A percentile compares a stretch with the other conserved stretches of the same genome.
Evolutionary conservation across 2,888 invertebrate species (phyloP).

Genomic region (Trichopoda pennipes): DNA sequence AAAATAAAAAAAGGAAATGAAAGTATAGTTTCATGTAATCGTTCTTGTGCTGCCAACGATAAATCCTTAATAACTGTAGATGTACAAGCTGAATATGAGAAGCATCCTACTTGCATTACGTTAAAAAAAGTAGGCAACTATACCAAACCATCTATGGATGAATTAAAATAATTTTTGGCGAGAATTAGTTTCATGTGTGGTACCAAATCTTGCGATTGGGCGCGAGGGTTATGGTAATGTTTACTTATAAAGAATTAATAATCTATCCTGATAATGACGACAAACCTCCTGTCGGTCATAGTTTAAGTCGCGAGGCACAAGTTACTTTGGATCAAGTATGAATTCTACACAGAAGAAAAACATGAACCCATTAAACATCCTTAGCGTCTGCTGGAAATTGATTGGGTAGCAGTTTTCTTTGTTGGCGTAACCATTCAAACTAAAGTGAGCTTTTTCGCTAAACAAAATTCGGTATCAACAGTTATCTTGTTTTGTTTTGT

Average conservation of each 20-base stretch:
- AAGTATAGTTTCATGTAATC: slow-evolving; percentile 71
- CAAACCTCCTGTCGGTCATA: slow-evolving; percentile 93
- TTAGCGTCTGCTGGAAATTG: slow-evolving; percentile 88
- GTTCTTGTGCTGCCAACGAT: slow-evolving; percentile 74
- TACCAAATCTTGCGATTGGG: slow-evolving; percentile 93
- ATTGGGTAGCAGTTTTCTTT: slow-evolving; percentile 94
- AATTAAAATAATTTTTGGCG: slow-evolving; percentile 87
- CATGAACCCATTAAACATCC: slow-evolving; percentile 90
- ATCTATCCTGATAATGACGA: slow-evolving; percentile 95
- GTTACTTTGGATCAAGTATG: slow-evolving; percentile 95
- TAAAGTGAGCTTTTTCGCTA: too few species aligned
- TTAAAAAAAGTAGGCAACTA: slow-evolving; percentile 93
- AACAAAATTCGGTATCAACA: too few species aligned
- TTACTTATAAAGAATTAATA: slow-evolving; percentile 95
- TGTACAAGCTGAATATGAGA: slow-evolving; percentile 70
- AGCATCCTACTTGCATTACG: slow-evolving; percentile 88
- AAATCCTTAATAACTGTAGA: slow-evolving; percentile 71
- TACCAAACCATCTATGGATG: slow-evolving; percentile 92
- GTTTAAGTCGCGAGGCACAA: slow-evolving; percentile 94
- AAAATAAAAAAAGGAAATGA: slow-evolving; percentile 73
- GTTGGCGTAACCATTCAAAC: too few species aligned
- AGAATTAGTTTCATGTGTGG: slow-evolving; percentile 89
- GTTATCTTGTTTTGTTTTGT: too few species aligned
- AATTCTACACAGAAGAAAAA: slow-evolving; percentile 93
- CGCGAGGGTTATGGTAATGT: slow-evolving; percentile 95